Conservation (phyloP, 1,140 invertebrate species). For the Eurosta solidaginis region DNA sequence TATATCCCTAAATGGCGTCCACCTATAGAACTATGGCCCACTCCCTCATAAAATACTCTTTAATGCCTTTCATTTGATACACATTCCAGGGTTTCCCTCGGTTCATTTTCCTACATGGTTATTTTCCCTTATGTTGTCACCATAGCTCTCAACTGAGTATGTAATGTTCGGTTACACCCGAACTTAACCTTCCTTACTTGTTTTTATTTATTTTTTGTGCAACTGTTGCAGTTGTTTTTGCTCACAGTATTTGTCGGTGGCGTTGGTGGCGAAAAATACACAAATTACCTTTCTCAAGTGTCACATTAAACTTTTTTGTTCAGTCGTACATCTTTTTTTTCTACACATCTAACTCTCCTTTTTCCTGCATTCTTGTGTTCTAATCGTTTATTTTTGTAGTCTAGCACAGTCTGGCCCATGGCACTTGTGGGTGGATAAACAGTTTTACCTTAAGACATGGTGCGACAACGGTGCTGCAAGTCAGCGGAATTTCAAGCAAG, state of each 20-base stretch:
- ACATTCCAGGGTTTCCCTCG: too few species aligned
- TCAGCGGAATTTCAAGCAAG: not conserved
- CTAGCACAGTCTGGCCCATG: not conserved
- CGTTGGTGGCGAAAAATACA: slow-evolving; percentile 28
- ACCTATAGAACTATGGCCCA: too few species aligned
- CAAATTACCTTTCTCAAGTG: slow-evolving; percentile 30
- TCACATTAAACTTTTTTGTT: slow-evolving; percentile 14
- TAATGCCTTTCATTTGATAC: too few species aligned
- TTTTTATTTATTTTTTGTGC: not conserved
- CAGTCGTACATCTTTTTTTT: not conserved
- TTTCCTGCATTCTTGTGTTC: not conserved
- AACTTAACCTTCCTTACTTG: too few species aligned
- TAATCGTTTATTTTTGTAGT: not conserved
- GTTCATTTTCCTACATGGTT: too few species aligned
- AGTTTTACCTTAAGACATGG: slow-evolving; percentile 7
- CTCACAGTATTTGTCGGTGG: not conserved
- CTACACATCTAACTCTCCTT: not conserved
- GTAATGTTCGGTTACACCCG: too few species aligned
- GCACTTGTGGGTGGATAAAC: slow-evolving; percentile 13
- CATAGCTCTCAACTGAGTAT: too few species aligned
- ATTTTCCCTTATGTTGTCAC: too few species aligned
- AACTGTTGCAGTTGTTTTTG: not conserved
- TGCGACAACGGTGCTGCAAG: not conserved
- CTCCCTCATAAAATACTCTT: too few species aligned
- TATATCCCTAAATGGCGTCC: too few species aligned